Percentiles rank a stretch among this genome's conserved stretches.
Conservation (phyloP, 2,797 vertebrate genomes). For the Stomatorhinus walkeri region DNA sequence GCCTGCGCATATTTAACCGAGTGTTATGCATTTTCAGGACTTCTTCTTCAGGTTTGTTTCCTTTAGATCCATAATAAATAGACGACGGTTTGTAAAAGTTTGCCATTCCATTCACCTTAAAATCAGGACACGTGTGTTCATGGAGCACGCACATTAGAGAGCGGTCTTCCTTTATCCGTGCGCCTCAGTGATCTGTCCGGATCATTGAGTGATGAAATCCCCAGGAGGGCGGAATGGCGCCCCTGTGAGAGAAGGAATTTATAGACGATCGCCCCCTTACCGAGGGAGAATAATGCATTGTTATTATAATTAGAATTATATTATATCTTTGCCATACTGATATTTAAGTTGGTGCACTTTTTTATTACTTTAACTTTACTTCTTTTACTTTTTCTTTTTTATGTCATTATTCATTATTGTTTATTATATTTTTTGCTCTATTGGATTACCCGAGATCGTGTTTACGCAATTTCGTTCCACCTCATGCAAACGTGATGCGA, state of each 20-base stretch:
- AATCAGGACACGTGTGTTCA: neutral
- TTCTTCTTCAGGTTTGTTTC: neutral
- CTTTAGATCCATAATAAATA: neutral
- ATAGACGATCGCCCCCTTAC: neutral
- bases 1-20: neutral
- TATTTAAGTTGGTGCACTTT: no score
- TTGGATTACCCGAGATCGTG: no score
- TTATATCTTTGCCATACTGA: no score
- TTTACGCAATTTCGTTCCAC: no score
- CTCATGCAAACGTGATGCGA: no score
- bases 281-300: neutral
- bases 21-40: neutral
- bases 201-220: neutral
- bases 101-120: neutral
- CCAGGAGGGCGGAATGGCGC: neutral
- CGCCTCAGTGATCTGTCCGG: neutral
- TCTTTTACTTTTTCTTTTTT: no score
- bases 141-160: neutral
- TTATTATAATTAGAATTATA: neutral
- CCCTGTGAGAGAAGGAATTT: neutral
- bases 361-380: no score
- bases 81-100: neutral
- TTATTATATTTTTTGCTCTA: no score
- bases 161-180: neutral
- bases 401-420: no score